Evolutionary conservation across 2,888 invertebrate genomes (phyloP), one percentile per base, ranked within the genome.

Genomic region (Sarcophaga rosellei): DNA sequence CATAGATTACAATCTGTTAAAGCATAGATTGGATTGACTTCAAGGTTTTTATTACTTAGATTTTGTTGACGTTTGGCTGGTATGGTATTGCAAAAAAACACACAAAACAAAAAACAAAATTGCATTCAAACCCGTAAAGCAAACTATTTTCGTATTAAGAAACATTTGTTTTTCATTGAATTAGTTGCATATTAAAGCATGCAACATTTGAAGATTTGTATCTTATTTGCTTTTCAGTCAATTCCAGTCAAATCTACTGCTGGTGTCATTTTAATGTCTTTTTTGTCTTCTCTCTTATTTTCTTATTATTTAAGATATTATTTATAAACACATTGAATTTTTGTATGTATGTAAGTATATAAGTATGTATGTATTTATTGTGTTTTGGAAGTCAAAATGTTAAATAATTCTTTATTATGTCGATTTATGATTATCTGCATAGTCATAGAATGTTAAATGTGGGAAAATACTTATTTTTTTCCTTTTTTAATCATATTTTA

Each of bases 11-110:
- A 86, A 86, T 86, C 86, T 78, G 70, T 78, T 63, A 81, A 81
- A 81, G 75, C 81, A 75, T 57, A 81, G 86, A 86, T 86, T 86
- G 86, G 86, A 86, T 86, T 86, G 86, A 84, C 86, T 86, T 86
- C 86, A 86, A 86, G 86, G 86, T 86, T 86, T 86, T 78, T 74
- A 45, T 63, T 77, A 68, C 72, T 81, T 84, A 68, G 75, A 84
- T 81, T 82, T 81, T 57, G 75, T 81, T 86, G 81, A 84, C 81
- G 86, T 86, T 70, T 74, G 66, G 70, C 57, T 66, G 66, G 66
- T 57, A 35, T 35, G 35, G 35, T 35, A 59, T 72, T 61, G 82
- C 81, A 70, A 78, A 63, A 76, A 80, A 61, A 57, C 21, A 72
- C 80, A 81, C 63, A 59, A 23, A 81, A 84, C 63, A 65, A 74